Percentiles rank a stretch among this genome's conserved stretches.
phyloP scores from a whole-genome alignment of 2,797 vertebrate species.

The Characodon lateralis region DNA sequence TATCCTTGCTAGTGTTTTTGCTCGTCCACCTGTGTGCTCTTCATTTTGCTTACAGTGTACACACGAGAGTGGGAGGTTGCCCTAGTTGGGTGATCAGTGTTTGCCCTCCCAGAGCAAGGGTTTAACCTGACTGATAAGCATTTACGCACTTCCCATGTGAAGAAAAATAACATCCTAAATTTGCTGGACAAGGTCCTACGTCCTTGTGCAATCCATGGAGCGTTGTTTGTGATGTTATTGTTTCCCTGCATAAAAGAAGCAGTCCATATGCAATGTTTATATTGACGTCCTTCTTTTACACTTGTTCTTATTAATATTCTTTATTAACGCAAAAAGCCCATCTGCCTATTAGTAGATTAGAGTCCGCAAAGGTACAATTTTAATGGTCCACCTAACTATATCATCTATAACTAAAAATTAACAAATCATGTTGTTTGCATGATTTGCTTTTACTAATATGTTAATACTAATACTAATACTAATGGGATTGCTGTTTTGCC shows the following conservation, averaged over 20 bases:
- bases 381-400: no score
- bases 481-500: neutral
- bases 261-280: neutral
- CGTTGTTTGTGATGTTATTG: neutral
- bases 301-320: neutral
- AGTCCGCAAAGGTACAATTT: neutral
- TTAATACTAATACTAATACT: neutral
- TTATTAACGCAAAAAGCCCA: neutral
- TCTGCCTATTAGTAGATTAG: neutral
- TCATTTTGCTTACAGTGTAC: slow-evolving; percentile 57
- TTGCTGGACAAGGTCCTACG: slow-evolving; percentile 31
- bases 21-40: slow-evolving; percentile 10
- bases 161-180: slow-evolving; percentile 56
- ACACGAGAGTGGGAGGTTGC: slow-evolving; percentile 60
- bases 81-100: slow-evolving; percentile 66
- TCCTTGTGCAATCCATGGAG: slow-evolving; percentile 16
- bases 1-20: slow-evolving; percentile 18
- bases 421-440: neutral
- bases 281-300: neutral
- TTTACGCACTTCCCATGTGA: slow-evolving; percentile 62
- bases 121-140: slow-evolving; percentile 73
- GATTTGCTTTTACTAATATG: neutral
- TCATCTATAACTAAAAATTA: neutral
- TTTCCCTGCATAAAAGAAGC: neutral
- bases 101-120: slow-evolving; percentile 61